These are phyloP conservation scores for Harlomillsia oculata DNA, from an alignment of 1,140 invertebrate genomes.

Conservation along the genomic window DNA sequence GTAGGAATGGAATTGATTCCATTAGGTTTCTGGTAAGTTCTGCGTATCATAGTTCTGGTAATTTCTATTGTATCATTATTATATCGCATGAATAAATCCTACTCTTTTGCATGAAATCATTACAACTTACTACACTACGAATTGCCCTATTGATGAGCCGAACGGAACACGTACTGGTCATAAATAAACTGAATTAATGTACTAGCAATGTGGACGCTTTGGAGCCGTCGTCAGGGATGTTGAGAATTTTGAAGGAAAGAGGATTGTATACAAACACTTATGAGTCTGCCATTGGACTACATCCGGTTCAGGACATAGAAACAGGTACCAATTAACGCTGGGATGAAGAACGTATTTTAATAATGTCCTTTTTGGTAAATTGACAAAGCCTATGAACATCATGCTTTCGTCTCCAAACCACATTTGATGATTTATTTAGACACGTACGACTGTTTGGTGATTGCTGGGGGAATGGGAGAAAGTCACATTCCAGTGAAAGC, in stretches of 20 bases:
- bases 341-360: no score
- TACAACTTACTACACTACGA: background rate
- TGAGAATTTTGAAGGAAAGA: slow-evolving; percentile 37
- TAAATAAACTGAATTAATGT: no score
- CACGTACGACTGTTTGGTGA: slow-evolving; percentile 39
- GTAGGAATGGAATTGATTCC: slow-evolving; percentile 37
- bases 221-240: slow-evolving; percentile 39
- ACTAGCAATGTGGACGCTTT: slow-evolving; percentile 30
- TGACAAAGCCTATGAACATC: no score
- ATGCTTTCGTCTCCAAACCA: background rate
- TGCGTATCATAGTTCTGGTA: background rate
- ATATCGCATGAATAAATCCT: background rate
- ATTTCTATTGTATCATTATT: background rate
- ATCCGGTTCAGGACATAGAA: slow-evolving; percentile 18
- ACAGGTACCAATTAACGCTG: no score
- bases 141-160: no score
- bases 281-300: slow-evolving; percentile 34
- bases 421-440: slow-evolving; percentile 35
- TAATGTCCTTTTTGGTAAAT: no score
- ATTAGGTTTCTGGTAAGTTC: slow-evolving; percentile 31
- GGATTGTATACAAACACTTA: slow-evolving; percentile 36
- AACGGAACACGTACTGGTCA: no score
- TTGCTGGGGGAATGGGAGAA: slow-evolving; percentile 44
- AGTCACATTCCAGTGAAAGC: slow-evolving; percentile 43
- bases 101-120: background rate